Evolutionary conservation across 2,888 invertebrate species (phyloP).

Genomic region (Drosophila maculinotata): DNA sequence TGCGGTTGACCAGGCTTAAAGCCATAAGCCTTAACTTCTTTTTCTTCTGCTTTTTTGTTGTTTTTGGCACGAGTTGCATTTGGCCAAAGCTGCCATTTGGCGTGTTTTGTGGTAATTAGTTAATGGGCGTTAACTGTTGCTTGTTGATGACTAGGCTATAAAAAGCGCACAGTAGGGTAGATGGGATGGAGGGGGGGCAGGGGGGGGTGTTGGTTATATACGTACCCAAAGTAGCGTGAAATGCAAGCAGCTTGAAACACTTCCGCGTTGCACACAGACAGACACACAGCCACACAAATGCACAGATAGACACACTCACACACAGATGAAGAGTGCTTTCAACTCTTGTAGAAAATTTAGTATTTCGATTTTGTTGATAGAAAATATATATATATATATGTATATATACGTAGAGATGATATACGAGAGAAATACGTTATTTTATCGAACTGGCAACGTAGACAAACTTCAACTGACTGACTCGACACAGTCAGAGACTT

Average conservation of each 20-base stretch:
- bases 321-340: conserved; percentile 1
- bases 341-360: neutral
- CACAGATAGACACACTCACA: neutral
- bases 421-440: neutral
- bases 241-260: conserved; percentile 42
- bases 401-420: conserved; percentile 2
- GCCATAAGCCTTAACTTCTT: conserved; percentile 5
- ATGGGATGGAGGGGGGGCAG: too few species aligned
- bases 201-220: too few species aligned
- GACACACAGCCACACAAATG: neutral
- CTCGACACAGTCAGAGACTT: neutral
- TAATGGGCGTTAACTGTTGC: conserved; percentile 78
- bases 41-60: neutral
- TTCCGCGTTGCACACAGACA: conserved; percentile 47
- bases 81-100: conserved; percentile 8
- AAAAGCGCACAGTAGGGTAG: conserved; percentile 5
- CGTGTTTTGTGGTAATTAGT: conserved; percentile 66
- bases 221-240: conserved; percentile 52
- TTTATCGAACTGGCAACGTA: conserved; percentile 18
- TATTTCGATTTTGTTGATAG: neutral
- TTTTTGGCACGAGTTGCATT: conserved; percentile 36
- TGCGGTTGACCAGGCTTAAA: conserved; percentile 5
- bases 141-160: conserved; percentile 43
- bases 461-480: conserved; percentile 38
- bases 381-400: conserved; percentile 41